Evolutionary conservation across 1,140 invertebrate species (phyloP), one percentile per base, ranked within the genome.

Genomic region (Tetramorium alpestre): DNA sequence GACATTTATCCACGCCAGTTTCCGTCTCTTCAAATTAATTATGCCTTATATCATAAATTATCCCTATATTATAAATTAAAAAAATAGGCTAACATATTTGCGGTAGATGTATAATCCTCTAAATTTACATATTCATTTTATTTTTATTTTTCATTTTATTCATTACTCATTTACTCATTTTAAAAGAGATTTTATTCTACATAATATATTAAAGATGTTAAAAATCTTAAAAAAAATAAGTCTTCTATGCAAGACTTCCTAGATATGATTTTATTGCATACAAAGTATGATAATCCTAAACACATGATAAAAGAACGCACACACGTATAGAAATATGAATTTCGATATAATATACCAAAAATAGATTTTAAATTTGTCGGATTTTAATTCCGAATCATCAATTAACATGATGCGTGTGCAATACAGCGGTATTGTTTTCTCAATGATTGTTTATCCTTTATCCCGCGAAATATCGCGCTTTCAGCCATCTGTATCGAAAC

Each of bases 401-500:
- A 78, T 78, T 65, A 65, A 78, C 16, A 5, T 22, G 22, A 44
- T 16, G 25, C 47, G 3, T 18, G 28, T 33, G 76, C 13, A 33
- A 33, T 49, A 25, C 13, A 60, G 2, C 54, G n/a, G 28, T 82
- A 28, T 60, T 84, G 28, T 33, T 38, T 84, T 73, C 25, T 28
- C 41, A 33, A 47, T 60, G 41, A 49, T 47, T 33, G 41, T 73
- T 72, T 25, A 58, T 82, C 28, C 18, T 22, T 11, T 25, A 54
- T 41, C 10, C 22, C 22, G 49, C 28, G 47, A 64, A 77, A 78
- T 73, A 82, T 85, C 81, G 81, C 33, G 81, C 33, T 70, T 85
- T 44, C 70, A 47, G 41, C 58, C 54, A 54, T 56, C 49, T 41
- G 69, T 11, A 49, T 81, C 7, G 38, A 11, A 28, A 54, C 51